Conservation (phyloP, 2,888 invertebrate species). For the Neoascia interrupta region DNA sequence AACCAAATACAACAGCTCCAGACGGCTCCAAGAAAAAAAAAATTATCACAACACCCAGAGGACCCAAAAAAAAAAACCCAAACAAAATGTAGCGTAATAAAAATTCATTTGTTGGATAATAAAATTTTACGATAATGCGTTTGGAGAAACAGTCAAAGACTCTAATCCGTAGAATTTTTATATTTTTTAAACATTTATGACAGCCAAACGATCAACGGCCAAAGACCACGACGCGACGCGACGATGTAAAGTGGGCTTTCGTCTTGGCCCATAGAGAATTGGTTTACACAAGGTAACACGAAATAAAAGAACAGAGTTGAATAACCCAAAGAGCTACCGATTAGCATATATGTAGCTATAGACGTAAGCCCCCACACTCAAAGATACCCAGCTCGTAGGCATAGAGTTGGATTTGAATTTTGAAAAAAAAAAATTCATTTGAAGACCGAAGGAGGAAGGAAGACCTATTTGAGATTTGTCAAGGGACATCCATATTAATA, state of each 20-base stretch:
- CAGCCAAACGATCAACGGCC: constrained; percentile 23
- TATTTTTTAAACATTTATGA: constrained; percentile 31
- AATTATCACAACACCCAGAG: too few relatives aligned
- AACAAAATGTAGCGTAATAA: too few relatives aligned
- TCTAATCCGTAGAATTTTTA: constrained; percentile 22
- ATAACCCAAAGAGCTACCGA: constrained; percentile 51
- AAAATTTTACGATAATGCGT: constrained; percentile 62
- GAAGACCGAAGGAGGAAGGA: constrained; percentile 2
- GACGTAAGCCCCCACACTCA: constrained; percentile 28
- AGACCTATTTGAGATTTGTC: constrained; percentile 39
- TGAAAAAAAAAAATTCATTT: constrained; percentile 17
- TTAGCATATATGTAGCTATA: too few relatives aligned
- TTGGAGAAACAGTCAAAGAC: constrained; percentile 53
- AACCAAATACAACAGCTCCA: constrained; percentile 4
- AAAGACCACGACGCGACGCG: not conserved
- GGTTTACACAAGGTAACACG: not conserved
- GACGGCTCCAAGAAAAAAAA: constrained; percentile 16
- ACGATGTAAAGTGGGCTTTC: constrained; percentile 4
- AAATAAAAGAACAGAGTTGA: constrained; percentile 39
- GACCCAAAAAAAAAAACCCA: too few relatives aligned
- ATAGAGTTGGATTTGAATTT: constrained; percentile 53
- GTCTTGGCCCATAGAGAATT: constrained; percentile 20
- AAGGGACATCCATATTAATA: constrained; percentile 53
- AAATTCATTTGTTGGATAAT: constrained; percentile 52
- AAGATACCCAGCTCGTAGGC: too few relatives aligned